These are phyloP conservation scores for Lacerta viridis DNA, from an alignment of 2,797 vertebrate species.

Conservation along the genomic window DNA sequence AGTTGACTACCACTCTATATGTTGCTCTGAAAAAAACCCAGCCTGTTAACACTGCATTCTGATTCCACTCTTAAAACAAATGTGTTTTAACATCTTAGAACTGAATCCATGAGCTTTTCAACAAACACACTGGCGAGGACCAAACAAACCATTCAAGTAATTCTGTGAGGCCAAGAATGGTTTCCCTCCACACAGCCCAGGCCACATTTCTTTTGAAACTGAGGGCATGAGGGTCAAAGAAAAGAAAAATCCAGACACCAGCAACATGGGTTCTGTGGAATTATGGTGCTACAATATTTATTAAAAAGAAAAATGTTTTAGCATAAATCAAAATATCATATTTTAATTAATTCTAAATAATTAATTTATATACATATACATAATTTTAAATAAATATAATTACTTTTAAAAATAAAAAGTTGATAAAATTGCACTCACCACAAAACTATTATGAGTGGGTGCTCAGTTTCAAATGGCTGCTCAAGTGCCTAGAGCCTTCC, in stretches of 20 bases:
- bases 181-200: background rate
- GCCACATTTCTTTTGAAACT: background rate
- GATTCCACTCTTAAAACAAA: background rate
- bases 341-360: too few relatives aligned
- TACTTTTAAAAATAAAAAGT: background rate
- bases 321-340: too few relatives aligned
- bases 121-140: background rate
- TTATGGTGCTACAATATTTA: background rate
- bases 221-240: background rate
- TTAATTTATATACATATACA: too few relatives aligned
- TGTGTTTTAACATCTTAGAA: background rate
- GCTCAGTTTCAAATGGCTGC: background rate
- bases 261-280: too few relatives aligned
- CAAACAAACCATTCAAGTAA: background rate
- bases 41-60: background rate
- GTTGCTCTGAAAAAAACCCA: background rate
- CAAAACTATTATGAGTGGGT: background rate
- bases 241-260: too few relatives aligned
- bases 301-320: background rate
- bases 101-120: background rate
- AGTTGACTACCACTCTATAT: too few relatives aligned
- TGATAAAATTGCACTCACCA: background rate
- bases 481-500: background rate
- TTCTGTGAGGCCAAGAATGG: background rate
- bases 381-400: too few relatives aligned